A percentile compares a stretch with the other conserved stretches of the same genome.
Evolutionary conservation across 2,113 vertebrate species (phyloP).

Genomic region (Motacilla tschutschensis): DNA sequence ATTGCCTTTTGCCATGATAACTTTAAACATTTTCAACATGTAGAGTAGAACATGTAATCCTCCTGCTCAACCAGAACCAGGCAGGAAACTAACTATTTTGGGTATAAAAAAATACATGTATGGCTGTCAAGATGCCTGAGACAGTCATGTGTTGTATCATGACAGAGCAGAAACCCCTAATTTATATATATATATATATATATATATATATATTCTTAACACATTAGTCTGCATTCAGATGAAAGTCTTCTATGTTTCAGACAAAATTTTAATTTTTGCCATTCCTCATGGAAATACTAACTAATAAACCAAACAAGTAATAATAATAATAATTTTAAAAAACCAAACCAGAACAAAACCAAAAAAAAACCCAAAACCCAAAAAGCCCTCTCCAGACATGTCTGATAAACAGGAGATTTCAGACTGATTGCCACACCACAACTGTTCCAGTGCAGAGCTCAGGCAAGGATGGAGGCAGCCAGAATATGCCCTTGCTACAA

Average conservation of each 20-base stretch:
- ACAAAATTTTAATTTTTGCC: not conserved
- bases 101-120: not conserved
- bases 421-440: not conserved
- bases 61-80: not conserved
- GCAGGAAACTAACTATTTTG: not conserved
- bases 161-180: not conserved
- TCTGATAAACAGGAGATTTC: not conserved
- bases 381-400: not conserved
- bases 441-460: not conserved
- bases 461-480: not conserved
- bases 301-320: not conserved
- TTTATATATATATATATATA: not conserved
- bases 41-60: not conserved
- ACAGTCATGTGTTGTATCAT: not conserved
- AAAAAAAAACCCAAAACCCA: not conserved
- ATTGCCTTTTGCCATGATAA: not conserved
- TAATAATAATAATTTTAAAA: too few relatives aligned
- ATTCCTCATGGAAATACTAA: not conserved
- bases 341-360: too few relatives aligned
- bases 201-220: not conserved
- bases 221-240: not conserved
- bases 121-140: not conserved
- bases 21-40: not conserved
- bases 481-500: not conserved
- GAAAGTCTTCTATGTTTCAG: not conserved